These are phyloP conservation scores for Nycteola revayana DNA, from an alignment of 2,888 invertebrate genomes.

Conservation along the genomic window DNA sequence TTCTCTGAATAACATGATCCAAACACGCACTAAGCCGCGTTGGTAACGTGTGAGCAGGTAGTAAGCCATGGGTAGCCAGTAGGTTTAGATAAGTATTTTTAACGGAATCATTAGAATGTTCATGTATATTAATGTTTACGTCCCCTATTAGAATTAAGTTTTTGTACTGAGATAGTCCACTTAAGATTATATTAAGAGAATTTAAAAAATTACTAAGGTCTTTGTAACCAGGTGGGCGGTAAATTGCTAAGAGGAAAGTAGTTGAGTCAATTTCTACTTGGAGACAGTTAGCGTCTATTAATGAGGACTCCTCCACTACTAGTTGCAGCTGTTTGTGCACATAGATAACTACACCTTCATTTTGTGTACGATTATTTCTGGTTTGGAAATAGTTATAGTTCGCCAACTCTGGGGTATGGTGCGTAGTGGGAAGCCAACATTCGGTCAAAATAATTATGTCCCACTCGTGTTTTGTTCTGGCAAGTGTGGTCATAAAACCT, in stretches of 20 bases:
- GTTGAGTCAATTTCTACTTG: neutral
- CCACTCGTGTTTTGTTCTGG: no score
- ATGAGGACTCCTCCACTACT: no score
- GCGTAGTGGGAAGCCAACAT: no score
- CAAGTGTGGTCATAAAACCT: conserved; percentile 1
- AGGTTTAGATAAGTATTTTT: no score
- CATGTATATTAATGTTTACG: conserved; percentile 10
- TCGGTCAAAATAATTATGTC: no score
- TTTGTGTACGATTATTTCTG: conserved; percentile 1
- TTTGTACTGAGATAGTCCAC: neutral
- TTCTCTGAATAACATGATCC: no score
- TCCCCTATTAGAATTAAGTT: conserved; percentile 7
- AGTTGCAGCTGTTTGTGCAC: no score
- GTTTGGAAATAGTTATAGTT: conserved; percentile 2
- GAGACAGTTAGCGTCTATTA: no score
- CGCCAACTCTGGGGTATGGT: neutral
- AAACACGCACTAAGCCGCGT: no score
- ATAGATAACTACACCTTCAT: no score
- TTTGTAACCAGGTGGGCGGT: conserved; percentile 3
- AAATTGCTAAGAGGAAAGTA: conserved; percentile 6
- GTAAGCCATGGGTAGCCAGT: no score
- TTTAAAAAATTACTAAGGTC: conserved; percentile 1
- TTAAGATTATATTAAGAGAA: neutral
- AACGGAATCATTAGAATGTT: neutral
- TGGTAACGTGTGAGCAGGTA: no score